Percentiles rank a stretch among this genome's conserved stretches.
phyloP scores from a whole-genome alignment of 2,888 invertebrate species.

The Helicoverpa assulta region DNA sequence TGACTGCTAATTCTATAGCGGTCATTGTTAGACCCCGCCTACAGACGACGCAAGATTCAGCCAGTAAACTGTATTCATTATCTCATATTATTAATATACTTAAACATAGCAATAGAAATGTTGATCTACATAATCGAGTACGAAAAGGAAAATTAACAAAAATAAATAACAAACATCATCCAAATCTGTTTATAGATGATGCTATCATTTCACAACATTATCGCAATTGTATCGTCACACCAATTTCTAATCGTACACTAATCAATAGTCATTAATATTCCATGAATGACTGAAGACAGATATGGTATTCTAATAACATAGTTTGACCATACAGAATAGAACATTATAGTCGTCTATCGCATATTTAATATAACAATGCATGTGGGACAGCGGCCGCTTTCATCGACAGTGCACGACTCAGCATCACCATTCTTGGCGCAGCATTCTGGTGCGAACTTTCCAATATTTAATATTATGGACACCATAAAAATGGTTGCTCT shows the following conservation, averaged over 20 bases:
- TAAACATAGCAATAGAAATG: too few species aligned
- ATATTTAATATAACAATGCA: slow-evolving; percentile 71
- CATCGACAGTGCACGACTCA: slow-evolving; percentile 64
- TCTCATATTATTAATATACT: neutral
- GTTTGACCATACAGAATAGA: slow-evolving; percentile 65
- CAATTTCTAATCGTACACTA: slow-evolving; percentile 64
- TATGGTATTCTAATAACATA: slow-evolving; percentile 69
- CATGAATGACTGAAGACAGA: slow-evolving; percentile 52
- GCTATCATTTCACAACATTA: slow-evolving; percentile 27
- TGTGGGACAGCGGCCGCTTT: slow-evolving; percentile 73
- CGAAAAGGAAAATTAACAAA: neutral
- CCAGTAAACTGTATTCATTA: neutral
- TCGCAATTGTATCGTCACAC: slow-evolving; percentile 19
- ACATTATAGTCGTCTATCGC: slow-evolving; percentile 63
- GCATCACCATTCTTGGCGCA: slow-evolving; percentile 67
- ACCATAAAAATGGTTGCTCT: slow-evolving; percentile 25
- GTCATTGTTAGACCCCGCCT: neutral
- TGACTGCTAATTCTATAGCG: neutral
- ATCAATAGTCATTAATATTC: slow-evolving; percentile 64
- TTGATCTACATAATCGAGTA: neutral
- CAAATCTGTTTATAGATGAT: slow-evolving; percentile 3
- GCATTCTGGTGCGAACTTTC: slow-evolving; percentile 66
- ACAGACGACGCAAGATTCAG: slow-evolving; percentile 2
- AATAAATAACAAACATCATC: slow-evolving; percentile 5
- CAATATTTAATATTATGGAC: slow-evolving; percentile 51